phyloP scores from a whole-genome alignment of 2,113 vertebrate species.

The Oxyruncus cristatus region DNA sequence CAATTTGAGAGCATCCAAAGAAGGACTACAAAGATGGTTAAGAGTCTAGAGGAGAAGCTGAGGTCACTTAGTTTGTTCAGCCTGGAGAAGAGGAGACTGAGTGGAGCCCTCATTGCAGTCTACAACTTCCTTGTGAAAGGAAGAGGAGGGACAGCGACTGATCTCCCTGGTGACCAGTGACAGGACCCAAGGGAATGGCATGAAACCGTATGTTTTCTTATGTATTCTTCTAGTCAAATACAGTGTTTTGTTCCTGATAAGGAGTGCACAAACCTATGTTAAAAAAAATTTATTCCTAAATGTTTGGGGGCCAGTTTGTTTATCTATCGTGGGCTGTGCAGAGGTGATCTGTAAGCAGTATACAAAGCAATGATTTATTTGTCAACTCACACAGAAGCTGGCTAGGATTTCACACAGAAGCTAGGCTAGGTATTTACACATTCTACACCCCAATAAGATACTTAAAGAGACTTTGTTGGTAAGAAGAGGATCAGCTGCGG shows the following conservation, averaged over 20 bases:
- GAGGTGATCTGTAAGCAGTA: neutral
- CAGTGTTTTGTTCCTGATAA: neutral
- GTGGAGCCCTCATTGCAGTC: neutral
- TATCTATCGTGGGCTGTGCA: neutral
- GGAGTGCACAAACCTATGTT: too few species aligned
- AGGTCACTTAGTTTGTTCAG: neutral
- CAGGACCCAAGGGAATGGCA: neutral
- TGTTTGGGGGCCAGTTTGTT: neutral
- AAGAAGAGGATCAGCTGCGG: neutral
- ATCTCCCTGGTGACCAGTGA: neutral
- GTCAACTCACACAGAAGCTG: neutral
- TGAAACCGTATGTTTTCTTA: neutral
- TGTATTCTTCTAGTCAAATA: neutral
- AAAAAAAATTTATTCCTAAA: neutral
- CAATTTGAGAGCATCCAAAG: neutral
- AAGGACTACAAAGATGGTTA: neutral
- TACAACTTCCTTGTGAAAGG: neutral
- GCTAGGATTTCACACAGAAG: neutral
- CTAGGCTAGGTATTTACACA: neutral
- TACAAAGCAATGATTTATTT: neutral
- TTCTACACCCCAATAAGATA: neutral
- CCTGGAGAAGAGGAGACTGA: neutral
- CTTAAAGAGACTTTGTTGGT: neutral
- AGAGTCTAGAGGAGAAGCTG: neutral
- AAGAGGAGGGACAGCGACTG: neutral